A percentile compares a stretch with the other conserved stretches of the same genome.
phyloP scores from a whole-genome alignment of 1,140 invertebrate genomes.

The Neotoxoptera formosana region DNA sequence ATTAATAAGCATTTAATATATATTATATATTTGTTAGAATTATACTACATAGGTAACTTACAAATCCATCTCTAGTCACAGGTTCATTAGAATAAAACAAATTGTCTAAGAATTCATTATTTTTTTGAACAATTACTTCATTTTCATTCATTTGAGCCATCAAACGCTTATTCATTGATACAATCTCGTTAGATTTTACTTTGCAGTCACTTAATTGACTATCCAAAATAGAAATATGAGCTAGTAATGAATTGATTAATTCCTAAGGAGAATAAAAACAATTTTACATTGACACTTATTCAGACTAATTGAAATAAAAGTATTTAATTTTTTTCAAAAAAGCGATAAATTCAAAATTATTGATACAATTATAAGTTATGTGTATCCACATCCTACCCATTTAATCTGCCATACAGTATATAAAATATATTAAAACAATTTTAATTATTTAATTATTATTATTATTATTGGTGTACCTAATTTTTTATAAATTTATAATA shows the following conservation, averaged over 20 bases:
- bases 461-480: neutral
- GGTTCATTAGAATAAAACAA: slow-evolving; percentile 47
- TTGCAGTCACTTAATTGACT: neutral
- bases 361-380: neutral
- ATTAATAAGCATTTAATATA: neutral
- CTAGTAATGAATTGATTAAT: slow-evolving; percentile 31
- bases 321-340: neutral
- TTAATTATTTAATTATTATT: neutral
- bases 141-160: neutral
- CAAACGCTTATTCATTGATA: slow-evolving; percentile 23
- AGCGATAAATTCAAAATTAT: neutral
- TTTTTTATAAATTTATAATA: neutral
- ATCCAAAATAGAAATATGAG: neutral
- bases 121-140: slow-evolving; percentile 25
- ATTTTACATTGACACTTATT: neutral
- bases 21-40: neutral
- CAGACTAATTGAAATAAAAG: neutral
- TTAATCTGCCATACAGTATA: neutral
- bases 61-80: slow-evolving; percentile 43
- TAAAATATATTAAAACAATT: neutral
- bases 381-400: neutral
- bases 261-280: neutral
- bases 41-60: neutral
- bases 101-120: neutral
- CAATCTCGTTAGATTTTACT: slow-evolving; percentile 15